Base-by-base conservation (phyloP, 37 sponge, comb jelly and placozoan species). In the Cladorhizidae sp. region DNA sequence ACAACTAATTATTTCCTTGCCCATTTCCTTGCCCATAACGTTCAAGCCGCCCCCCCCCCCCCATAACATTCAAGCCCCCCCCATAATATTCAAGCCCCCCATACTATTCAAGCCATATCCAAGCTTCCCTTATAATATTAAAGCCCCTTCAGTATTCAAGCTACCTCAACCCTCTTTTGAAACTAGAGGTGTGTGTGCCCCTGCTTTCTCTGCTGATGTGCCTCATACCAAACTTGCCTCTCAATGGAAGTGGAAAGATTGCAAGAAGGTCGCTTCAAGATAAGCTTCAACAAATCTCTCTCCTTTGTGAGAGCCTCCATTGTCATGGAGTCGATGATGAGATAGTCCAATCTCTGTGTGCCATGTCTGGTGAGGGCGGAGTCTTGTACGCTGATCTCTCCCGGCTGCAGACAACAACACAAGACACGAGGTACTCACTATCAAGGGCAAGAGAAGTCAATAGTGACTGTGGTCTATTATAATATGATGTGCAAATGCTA, bases 201-300 rank as follows among this genome's bases (percentile, higher is more conserved):
- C 54, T 52, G 15, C 54, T 15, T 52, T 15, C 54, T 52, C 54
- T 15, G 15, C 15, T 15, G 15, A 11, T 52, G 15, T 15, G 15
- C 54, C 15, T 15, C 54, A 11, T 15, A 18, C 11, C 8, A 28
- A 26, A 61, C 75, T 42, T 26, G 83, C 89, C 76, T 52, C 8
- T 85, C 85, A 15, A 90, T 35, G 5, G 86, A 62, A 22, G 80
- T 81, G 20, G 90, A 90, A 26, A 80, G 72, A 70, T 77, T 80
- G 41, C 75, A 70, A 2, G 67, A 42, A 0, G 76, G 61, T 12
- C 41, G 52, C 72, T 67, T 64, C 21, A 40, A 21, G 31, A 21
- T 33, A 5, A 25, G 7, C 36, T 73, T 39, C 39, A 86, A 57
- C 42, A 74, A 67, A 23, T 1, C 8, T 11, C 73, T 57, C 49